Percentiles rank a stretch among this genome's conserved stretches.
These are phyloP conservation scores for Prionace glauca DNA, from an alignment of 2,797 vertebrate genomes.

Conservation along the genomic window DNA sequence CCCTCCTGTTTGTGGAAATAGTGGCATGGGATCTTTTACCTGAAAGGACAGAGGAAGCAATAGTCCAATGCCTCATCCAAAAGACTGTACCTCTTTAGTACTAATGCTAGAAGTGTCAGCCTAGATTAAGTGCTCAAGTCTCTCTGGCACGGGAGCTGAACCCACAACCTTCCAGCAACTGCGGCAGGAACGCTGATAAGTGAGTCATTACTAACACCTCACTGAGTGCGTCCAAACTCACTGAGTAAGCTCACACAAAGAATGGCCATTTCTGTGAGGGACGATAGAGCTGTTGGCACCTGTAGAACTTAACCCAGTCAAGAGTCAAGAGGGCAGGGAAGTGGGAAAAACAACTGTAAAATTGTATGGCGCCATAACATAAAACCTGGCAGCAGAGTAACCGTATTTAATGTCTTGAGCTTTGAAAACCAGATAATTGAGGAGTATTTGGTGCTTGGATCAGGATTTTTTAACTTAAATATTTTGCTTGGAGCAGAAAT, in stretches of 20 bases:
- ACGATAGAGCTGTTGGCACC: neutral
- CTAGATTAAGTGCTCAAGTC: neutral
- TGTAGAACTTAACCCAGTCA: slow-evolving; percentile 3
- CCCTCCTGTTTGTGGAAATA: neutral
- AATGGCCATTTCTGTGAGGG: neutral
- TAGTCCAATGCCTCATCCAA: neutral
- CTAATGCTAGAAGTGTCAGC: neutral
- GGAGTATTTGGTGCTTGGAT: slow-evolving; percentile 31
- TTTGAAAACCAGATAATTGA: slow-evolving; percentile 28
- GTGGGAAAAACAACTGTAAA: neutral
- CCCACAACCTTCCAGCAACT: neutral
- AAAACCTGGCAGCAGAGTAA: neutral
- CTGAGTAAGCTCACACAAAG: neutral
- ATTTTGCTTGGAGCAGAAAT: slow-evolving; percentile 30
- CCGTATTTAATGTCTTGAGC: slow-evolving; percentile 17
- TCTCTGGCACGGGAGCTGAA: neutral
- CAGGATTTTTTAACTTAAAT: slow-evolving; percentile 12
- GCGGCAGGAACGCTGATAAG: neutral
- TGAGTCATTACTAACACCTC: neutral
- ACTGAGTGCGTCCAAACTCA: neutral
- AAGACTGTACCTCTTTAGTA: neutral
- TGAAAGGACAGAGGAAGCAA: neutral
- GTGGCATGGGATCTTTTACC: neutral
- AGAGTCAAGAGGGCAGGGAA: slow-evolving; percentile 12
- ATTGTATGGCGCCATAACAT: slow-evolving; percentile 14